These are phyloP conservation scores for Notiomystis cincta DNA, from an alignment of 2,113 vertebrate genomes.

Conservation along the genomic window DNA sequence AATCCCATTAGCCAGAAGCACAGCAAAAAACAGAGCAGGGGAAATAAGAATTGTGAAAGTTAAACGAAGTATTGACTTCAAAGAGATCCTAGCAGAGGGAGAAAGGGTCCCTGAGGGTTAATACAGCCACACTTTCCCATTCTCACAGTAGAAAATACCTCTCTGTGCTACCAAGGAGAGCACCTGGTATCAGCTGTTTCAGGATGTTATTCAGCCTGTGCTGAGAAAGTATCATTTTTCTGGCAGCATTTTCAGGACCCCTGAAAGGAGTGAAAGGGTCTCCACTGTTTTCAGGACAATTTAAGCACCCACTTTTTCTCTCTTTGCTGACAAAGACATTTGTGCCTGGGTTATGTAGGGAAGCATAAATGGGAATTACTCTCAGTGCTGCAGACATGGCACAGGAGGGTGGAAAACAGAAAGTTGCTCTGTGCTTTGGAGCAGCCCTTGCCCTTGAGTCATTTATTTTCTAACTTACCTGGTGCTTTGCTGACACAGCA, in stretches of 20 bases:
- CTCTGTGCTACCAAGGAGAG: background rate
- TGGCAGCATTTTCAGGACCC: background rate
- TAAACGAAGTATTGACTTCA: constrained; percentile 40
- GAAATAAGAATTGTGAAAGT: background rate
- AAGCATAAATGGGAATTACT: background rate
- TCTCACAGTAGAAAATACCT: background rate
- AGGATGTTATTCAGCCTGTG: background rate
- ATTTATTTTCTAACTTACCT: background rate
- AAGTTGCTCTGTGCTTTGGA: background rate
- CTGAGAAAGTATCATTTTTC: background rate
- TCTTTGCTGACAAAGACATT: background rate
- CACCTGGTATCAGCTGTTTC: background rate
- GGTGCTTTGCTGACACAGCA: background rate
- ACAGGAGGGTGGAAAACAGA: background rate
- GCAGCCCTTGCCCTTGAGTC: background rate
- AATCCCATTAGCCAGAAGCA: background rate
- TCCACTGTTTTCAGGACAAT: background rate
- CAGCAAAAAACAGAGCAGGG: background rate
- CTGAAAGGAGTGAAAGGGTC: background rate
- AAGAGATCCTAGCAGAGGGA: background rate
- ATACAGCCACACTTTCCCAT: background rate
- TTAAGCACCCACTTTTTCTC: background rate
- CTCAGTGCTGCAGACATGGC: background rate
- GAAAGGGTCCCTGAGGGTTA: background rate
- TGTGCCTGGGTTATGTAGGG: background rate